Base-by-base conservation (phyloP, 37 sponge, comb jelly and placozoan species). In the Trichoplax adhaerens region DNA sequence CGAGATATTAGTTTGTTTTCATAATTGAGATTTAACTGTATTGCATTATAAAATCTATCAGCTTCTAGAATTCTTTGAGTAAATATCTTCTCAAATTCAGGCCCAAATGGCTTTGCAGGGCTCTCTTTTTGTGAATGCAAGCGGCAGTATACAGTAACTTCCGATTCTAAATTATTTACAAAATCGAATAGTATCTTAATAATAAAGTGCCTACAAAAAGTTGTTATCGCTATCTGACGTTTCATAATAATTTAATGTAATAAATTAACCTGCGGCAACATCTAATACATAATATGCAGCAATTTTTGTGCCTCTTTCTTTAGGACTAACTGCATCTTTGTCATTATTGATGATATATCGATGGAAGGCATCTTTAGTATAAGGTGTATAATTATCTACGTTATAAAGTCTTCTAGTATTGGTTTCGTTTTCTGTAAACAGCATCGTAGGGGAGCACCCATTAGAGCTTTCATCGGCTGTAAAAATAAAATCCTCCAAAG, bases 401-500 rank as follows among this genome's bases (percentile, higher is more conserved):
- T 72, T 69, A 54, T 70, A 83, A 47, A 90, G 82, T 7, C 73
- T 46, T 72, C 61, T 59, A 0, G 83, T 79, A 77, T 93, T 93
- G 61, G 87, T 88, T 68, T 93, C 94, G 64, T 93, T 93, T 79
- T 93, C 94, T 1, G 94, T 93, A 82, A 90, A 93, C 6, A 93
- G 85, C 48, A 93, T 70, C 3, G 76, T 69, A 4, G 90, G 88
- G 56, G 59, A 65, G 12, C 60, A 52, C 10, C 85, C 90, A 58
- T 83, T 78, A 1, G 82, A 78, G 0, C 69, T 78, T 1, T 61
- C 54, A 6, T 68, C 83, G 12, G 83, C 72, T 58, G 73, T 79
- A 79, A 88, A 85, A 65, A 78, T 80, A 48, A 75, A 86, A 57
- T 73, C 75, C 1, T 68, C 73, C 55, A 93, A 81, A 48, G 87